Conservation (phyloP, 2,113 vertebrate species). For the Leptodactylus fuscus region DNA sequence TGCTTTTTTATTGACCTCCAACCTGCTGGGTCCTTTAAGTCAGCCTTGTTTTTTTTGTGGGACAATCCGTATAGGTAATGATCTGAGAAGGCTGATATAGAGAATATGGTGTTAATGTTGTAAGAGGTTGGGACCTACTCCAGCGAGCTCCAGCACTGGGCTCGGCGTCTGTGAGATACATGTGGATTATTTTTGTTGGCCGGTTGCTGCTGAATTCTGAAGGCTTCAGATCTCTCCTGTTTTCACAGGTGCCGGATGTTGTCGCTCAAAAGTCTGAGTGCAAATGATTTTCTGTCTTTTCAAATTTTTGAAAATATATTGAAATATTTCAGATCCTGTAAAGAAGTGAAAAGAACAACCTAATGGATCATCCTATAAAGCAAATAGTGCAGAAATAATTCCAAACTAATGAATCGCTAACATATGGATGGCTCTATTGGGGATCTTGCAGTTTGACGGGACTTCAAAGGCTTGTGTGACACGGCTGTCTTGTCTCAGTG, state of each 20-base stretch:
- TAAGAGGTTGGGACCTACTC: neutral
- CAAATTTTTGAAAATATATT: neutral
- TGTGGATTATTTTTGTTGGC: slow-evolving; percentile 28
- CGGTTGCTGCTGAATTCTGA: neutral
- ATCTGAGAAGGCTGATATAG: neutral
- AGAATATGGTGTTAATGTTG: neutral
- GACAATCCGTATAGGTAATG: too few relatives aligned
- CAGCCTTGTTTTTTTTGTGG: too few relatives aligned
- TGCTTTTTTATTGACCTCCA: too few relatives aligned
- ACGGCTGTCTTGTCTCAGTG: too few relatives aligned
- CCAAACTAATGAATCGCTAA: neutral
- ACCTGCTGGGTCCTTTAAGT: too few relatives aligned
- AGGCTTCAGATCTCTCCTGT: neutral
- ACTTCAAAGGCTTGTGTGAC: too few relatives aligned
- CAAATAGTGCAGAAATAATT: neutral
- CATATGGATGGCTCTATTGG: too few relatives aligned
- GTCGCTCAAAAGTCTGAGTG: neutral
- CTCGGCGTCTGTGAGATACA: slow-evolving; percentile 1
- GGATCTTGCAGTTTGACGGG: too few relatives aligned
- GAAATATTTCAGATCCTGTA: neutral
- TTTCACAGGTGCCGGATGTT: slow-evolving; percentile 23
- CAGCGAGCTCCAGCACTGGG: neutral
- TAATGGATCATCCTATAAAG: neutral
- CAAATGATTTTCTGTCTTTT: neutral
- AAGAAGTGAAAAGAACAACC: neutral